phyloP scores from a whole-genome alignment of 2,888 invertebrate species.

The Perdita meconis region DNA sequence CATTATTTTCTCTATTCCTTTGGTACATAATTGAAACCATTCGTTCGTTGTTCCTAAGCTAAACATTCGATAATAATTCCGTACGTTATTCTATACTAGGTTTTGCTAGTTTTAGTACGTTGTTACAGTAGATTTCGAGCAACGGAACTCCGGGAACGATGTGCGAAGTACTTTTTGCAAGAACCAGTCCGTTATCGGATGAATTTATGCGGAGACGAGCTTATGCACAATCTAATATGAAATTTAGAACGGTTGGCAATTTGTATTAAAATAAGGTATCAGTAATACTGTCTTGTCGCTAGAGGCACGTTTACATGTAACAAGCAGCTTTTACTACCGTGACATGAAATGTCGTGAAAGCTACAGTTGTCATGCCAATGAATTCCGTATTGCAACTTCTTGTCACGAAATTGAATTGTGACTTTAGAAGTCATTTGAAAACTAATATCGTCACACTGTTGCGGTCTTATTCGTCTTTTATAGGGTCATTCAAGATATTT shows the following conservation, averaged over 20 bases:
- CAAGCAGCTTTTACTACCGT: no score
- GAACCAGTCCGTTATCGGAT: constrained; percentile 48
- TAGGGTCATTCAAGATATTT: no score
- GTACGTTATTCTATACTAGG: constrained; percentile 6
- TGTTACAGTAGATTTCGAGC: neutral
- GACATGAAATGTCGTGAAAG: no score
- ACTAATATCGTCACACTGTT: no score
- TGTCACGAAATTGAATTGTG: no score
- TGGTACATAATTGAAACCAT: no score
- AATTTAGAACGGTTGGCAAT: constrained; percentile 35
- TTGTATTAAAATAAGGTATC: constrained; percentile 40
- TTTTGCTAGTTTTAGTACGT: constrained; percentile 16
- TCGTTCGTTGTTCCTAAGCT: constrained; percentile 24
- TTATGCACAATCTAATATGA: constrained; percentile 35
- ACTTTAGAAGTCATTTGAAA: no score
- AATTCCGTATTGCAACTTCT: no score
- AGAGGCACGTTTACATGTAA: no score
- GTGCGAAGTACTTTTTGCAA: constrained; percentile 34
- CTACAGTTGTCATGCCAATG: no score
- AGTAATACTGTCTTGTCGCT: constrained; percentile 22
- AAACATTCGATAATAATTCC: constrained; percentile 5
- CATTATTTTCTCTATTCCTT: no score
- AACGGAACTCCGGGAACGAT: constrained; percentile 16
- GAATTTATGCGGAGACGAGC: constrained; percentile 34
- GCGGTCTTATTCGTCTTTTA: no score